A percentile compares a stretch with the other conserved stretches of the same genome.
Evolutionary conservation across 2,888 invertebrate genomes (phyloP).

Genomic region (Ectemnius cavifrons): DNA sequence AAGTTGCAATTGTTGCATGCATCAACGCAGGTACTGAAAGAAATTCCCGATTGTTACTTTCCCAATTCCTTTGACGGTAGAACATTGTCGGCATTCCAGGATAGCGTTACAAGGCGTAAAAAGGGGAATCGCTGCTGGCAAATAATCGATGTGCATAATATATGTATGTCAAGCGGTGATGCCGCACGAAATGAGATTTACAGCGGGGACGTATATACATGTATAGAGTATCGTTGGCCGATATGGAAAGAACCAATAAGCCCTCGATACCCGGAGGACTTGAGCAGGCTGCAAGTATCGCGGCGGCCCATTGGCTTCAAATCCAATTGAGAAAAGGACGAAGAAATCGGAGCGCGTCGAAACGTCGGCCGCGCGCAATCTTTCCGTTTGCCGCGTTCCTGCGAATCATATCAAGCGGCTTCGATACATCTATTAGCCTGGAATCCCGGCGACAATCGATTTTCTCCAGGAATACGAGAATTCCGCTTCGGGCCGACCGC

Average conservation of each 20-base stretch:
- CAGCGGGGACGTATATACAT: slow-evolving; percentile 12
- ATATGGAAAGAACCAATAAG: slow-evolving; percentile 36
- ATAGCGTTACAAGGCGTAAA: not conserved
- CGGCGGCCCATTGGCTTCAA: slow-evolving; percentile 15
- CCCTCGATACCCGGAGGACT: slow-evolving; percentile 27
- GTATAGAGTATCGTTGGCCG: slow-evolving; percentile 18
- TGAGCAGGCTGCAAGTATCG: not conserved
- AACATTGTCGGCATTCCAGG: too few relatives aligned
- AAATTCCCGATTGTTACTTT: too few relatives aligned
- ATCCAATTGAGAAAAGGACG: slow-evolving; percentile 28
- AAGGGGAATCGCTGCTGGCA: not conserved
- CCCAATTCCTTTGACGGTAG: too few relatives aligned
- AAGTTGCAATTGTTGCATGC: too few relatives aligned
- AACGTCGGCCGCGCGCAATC: not conserved
- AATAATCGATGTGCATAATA: not conserved
- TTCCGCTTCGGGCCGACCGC: too few relatives aligned
- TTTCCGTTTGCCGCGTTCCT: slow-evolving; percentile 13
- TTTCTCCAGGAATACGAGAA: too few relatives aligned
- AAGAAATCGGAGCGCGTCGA: slow-evolving; percentile 8
- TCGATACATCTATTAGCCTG: slow-evolving; percentile 16
- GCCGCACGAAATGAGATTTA: slow-evolving; percentile 11
- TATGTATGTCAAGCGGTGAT: not conserved
- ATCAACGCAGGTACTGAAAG: too few relatives aligned
- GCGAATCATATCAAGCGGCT: slow-evolving; percentile 11
- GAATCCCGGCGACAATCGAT: not conserved